phyloP scores from a whole-genome alignment of 2,888 invertebrate genomes.

The Hypsopygia costalis region DNA sequence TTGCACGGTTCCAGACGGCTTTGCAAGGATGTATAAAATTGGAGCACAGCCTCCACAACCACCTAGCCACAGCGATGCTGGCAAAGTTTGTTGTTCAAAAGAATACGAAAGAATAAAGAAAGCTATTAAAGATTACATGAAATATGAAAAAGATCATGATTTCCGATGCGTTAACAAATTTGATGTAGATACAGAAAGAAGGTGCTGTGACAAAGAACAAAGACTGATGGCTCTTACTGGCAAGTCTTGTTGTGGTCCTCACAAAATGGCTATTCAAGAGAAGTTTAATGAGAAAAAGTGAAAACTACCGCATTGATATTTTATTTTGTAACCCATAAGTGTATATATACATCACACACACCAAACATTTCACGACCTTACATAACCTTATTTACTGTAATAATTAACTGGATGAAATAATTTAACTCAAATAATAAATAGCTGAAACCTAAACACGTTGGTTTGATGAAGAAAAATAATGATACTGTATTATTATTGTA shows the following conservation, averaged over 20 bases:
- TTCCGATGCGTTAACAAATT: slow-evolving; percentile 63
- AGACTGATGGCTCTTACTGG: slow-evolving; percentile 49
- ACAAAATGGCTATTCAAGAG: slow-evolving; percentile 62
- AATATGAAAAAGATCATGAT: slow-evolving; percentile 56
- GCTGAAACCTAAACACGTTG: not conserved
- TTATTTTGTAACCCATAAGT: slow-evolving; percentile 73
- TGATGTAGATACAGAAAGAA: slow-evolving; percentile 60
- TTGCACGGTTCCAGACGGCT: slow-evolving; percentile 65
- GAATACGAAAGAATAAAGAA: slow-evolving; percentile 70
- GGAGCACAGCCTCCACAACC: slow-evolving; percentile 49
- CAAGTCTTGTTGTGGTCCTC: slow-evolving; percentile 62
- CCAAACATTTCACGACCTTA: not conserved
- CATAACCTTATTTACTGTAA: too few relatives aligned
- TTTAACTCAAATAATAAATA: not conserved
- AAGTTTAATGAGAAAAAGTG: slow-evolving; percentile 45
- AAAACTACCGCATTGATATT: slow-evolving; percentile 42
- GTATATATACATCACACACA: slow-evolving; percentile 4
- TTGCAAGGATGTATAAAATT: slow-evolving; percentile 66
- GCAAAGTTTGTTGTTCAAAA: slow-evolving; percentile 71
- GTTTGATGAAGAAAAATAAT: too few relatives aligned
- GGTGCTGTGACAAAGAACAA: slow-evolving; percentile 72
- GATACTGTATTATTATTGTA: too few relatives aligned
- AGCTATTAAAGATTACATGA: slow-evolving; percentile 63
- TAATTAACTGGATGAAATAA: too few relatives aligned
- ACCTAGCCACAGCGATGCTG: slow-evolving; percentile 60